Evolutionary conservation across 2,888 invertebrate genomes (phyloP).

Genomic region (Nomada ruficornis): DNA sequence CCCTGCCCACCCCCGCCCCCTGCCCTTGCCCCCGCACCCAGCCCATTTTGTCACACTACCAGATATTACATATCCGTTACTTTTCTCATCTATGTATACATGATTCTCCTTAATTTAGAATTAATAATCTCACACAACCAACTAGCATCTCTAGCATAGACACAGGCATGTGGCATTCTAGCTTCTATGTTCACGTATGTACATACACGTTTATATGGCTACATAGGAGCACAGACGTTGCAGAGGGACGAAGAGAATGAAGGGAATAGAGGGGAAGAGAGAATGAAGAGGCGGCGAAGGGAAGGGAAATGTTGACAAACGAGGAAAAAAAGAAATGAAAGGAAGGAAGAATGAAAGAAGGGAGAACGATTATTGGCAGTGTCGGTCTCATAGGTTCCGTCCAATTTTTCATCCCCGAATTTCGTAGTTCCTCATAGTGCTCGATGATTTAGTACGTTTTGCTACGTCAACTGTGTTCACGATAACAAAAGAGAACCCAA

Average conservation of each 20-base stretch:
- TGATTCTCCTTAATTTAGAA: conserved; percentile 42
- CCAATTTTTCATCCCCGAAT: conserved; percentile 19
- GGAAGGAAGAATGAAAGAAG: not conserved
- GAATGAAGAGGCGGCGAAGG: not conserved
- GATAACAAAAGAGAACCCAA: not conserved
- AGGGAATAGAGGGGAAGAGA: not conserved
- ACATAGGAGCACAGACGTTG: conserved; percentile 47
- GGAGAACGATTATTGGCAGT: not conserved
- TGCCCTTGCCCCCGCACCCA: not conserved
- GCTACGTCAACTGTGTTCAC: conserved; percentile 8
- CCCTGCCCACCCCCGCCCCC: not conserved
- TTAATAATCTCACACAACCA: conserved; percentile 24
- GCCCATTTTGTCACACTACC: conserved; percentile 13
- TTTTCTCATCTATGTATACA: conserved; percentile 34
- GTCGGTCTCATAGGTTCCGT: conserved; percentile 29
- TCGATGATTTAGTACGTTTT: conserved; percentile 30
- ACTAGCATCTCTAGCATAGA: conserved; percentile 80
- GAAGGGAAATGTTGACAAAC: not conserved
- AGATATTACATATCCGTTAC: conserved; percentile 6
- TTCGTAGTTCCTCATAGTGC: conserved; percentile 42
- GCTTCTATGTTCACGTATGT: conserved; percentile 73
- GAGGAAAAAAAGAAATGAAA: not conserved
- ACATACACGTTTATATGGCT: conserved; percentile 55
- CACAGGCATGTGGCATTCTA: conserved; percentile 81
- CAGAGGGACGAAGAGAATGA: conserved; percentile 34